Evolutionary conservation across 2,797 vertebrate species (phyloP).

Genomic region (Poeciliopsis paucimaculata): DNA sequence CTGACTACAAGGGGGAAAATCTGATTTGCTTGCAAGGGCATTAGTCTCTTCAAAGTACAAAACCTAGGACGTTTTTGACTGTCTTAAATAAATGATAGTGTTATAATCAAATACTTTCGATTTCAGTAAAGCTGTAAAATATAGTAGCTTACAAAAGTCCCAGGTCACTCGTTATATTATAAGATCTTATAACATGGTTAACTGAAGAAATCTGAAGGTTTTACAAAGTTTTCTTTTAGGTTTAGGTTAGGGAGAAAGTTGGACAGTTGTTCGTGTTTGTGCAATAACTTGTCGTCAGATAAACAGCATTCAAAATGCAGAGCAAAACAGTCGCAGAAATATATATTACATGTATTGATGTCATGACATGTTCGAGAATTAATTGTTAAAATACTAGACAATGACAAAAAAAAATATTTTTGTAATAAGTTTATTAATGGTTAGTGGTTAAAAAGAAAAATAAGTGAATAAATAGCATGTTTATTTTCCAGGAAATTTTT

Average conservation of each 20-base stretch:
- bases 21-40: constrained; percentile 19
- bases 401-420: too few relatives aligned
- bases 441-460: too few relatives aligned
- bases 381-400: too few relatives aligned
- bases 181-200: not conserved
- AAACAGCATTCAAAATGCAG: not conserved
- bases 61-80: not conserved
- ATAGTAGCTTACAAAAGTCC: not conserved
- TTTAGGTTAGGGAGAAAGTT: not conserved
- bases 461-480: too few relatives aligned
- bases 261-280: not conserved
- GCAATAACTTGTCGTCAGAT: too few relatives aligned
- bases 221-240: not conserved
- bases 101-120: not conserved
- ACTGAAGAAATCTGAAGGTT: not conserved
- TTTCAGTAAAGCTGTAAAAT: not conserved
- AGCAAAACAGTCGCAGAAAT: not conserved
- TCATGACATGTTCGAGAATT: not conserved
- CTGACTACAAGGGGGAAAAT: constrained; percentile 14
- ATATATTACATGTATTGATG: not conserved
- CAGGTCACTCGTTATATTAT: not conserved
- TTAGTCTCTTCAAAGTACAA: not conserved
- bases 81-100: not conserved
- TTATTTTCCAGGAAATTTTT: too few relatives aligned
- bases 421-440: too few relatives aligned